Percentiles rank a stretch among this genome's conserved stretches.
Conservation (phyloP, 2,888 invertebrate genomes). For the Ormyrus nitidulus region DNA sequence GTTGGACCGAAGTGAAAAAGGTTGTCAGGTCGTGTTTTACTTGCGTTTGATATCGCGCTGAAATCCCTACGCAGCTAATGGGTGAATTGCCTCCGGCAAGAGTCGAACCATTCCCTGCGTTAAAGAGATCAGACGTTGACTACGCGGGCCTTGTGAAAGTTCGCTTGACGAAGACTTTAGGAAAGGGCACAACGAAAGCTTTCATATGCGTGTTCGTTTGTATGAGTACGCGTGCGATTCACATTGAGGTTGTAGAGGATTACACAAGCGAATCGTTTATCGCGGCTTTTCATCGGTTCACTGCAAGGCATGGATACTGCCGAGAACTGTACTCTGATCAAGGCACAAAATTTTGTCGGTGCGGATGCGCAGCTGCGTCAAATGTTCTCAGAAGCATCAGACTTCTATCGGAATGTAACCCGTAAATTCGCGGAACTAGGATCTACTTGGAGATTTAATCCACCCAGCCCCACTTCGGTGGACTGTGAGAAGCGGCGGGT, state of each 20-base stretch:
- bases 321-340: neutral
- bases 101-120: neutral
- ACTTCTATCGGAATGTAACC: neutral
- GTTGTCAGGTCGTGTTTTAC: neutral
- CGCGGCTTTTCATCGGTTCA: neutral
- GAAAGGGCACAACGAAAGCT: neutral
- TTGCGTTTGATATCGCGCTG: neutral
- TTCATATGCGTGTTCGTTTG: no score
- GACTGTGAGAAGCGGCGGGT: neutral
- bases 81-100: neutral
- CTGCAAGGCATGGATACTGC: neutral
- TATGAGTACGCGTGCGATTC: neutral
- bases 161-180: neutral
- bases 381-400: neutral
- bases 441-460: neutral
- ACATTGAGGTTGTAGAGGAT: neutral
- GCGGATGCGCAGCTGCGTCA: neutral
- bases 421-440: neutral
- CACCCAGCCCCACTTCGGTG: neutral
- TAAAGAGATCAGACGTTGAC: neutral
- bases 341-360: neutral
- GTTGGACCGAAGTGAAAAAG: neutral
- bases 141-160: neutral
- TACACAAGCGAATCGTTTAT: neutral
- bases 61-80: neutral